Evolutionary conservation across 2,888 invertebrate species (phyloP).

Genomic region (Auanema freiburgensis): DNA sequence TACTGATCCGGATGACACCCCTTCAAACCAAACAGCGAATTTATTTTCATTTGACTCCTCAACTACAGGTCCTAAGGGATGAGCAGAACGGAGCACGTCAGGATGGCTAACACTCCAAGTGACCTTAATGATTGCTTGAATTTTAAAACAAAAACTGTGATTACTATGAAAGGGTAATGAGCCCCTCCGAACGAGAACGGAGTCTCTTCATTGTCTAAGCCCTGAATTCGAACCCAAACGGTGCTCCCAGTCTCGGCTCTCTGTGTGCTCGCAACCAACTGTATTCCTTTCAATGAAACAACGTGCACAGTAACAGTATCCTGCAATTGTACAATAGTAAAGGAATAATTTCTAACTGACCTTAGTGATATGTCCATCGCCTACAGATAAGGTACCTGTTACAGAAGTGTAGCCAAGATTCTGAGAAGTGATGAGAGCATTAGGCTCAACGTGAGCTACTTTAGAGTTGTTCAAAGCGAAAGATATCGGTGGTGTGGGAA

Average conservation of each 20-base stretch:
- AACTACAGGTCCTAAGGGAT: conserved; percentile 33
- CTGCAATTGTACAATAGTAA: too few species aligned
- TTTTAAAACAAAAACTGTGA: background rate
- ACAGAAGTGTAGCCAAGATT: conserved; percentile 46
- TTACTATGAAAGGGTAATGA: conserved; percentile 45
- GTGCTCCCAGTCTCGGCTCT: conserved; percentile 43
- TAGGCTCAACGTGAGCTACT: conserved; percentile 44
- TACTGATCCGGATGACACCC: conserved; percentile 23
- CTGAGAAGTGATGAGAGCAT: conserved; percentile 49
- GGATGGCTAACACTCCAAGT: conserved; percentile 36
- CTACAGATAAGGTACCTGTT: conserved; percentile 42
- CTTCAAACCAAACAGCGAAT: conserved; percentile 42
- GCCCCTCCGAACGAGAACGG: conserved; percentile 58
- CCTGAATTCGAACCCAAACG: conserved; percentile 36
- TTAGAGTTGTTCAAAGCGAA: conserved; percentile 45
- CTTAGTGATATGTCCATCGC: conserved; percentile 39
- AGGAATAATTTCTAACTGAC: conserved; percentile 16
- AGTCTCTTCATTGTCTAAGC: conserved; percentile 39
- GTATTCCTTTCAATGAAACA: conserved; percentile 48
- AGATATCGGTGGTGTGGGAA: conserved; percentile 43
- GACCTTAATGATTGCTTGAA: conserved; percentile 11
- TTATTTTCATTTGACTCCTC: conserved; percentile 29
- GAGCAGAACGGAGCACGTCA: conserved; percentile 23
- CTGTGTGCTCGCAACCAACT: conserved; percentile 32
- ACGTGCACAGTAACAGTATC: conserved; percentile 50